A percentile compares a stretch with the other conserved stretches of the same genome.
phyloP scores from a whole-genome alignment of 1,140 invertebrate genomes.

The Trichogramma pretiosum region DNA sequence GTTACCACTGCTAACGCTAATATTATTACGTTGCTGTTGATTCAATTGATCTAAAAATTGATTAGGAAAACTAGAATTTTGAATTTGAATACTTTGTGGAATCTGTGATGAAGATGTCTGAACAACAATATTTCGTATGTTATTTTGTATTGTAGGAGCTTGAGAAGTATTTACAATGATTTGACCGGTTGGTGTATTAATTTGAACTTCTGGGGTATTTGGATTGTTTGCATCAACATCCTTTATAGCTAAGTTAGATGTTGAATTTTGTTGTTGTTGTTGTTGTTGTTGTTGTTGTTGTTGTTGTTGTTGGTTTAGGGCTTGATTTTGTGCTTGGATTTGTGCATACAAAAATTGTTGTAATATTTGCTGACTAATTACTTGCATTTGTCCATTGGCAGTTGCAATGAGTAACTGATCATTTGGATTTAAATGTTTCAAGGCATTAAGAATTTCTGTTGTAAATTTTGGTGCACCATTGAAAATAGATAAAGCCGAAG shows the following conservation, averaged over 20 bases:
- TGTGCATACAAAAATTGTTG: conserved; percentile 41
- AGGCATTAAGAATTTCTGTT: conserved; percentile 41
- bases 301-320: conserved; percentile 18
- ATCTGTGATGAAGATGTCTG: conserved; percentile 42
- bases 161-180: conserved; percentile 45
- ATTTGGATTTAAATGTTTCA: conserved; percentile 43
- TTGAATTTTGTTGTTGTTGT: conserved; percentile 31
- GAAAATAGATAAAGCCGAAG: conserved; percentile 30
- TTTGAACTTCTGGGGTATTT: conserved; percentile 41
- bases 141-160: conserved; percentile 44
- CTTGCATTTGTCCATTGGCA: conserved; percentile 43
- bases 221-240: conserved; percentile 36
- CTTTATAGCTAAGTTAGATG: conserved; percentile 43
- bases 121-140: conserved; percentile 44
- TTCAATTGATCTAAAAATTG: conserved; percentile 44
- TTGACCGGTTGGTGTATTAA: conserved; percentile 44
- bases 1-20: conserved; percentile 22
- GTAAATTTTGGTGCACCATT: conserved; percentile 42
- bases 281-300: conserved; percentile 19
- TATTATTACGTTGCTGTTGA: conserved; percentile 41
- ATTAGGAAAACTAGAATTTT: conserved; percentile 41
- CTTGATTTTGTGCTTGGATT: conserved; percentile 28
- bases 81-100: conserved; percentile 43
- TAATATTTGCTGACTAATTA: conserved; percentile 41
- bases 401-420: conserved; percentile 42